These are phyloP conservation scores for Chelidonichthys spinosus DNA, from an alignment of 2,797 vertebrate genomes.

Conservation along the genomic window DNA sequence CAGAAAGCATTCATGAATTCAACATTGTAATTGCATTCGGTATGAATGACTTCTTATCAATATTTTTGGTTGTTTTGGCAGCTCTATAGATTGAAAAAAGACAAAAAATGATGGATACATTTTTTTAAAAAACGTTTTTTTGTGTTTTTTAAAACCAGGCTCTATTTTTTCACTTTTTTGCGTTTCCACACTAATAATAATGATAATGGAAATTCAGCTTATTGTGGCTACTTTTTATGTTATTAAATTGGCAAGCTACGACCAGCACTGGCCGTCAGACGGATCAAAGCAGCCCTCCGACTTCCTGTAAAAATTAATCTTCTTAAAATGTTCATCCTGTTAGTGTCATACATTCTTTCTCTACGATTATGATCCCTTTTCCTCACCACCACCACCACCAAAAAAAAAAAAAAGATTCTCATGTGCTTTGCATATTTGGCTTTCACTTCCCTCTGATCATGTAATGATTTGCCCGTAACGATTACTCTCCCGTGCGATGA, in stretches of 20 bases:
- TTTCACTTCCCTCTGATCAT: slow-evolving; percentile 53
- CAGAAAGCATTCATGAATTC: too few relatives aligned
- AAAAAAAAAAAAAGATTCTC: slow-evolving; percentile 22
- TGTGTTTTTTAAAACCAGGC: too few relatives aligned
- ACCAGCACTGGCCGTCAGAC: not conserved
- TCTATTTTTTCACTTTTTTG: too few relatives aligned
- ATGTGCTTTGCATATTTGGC: slow-evolving; percentile 58
- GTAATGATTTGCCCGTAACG: slow-evolving; percentile 76
- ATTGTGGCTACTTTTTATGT: too few relatives aligned
- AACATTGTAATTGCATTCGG: too few relatives aligned
- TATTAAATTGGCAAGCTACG: not conserved
- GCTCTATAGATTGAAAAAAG: too few relatives aligned
- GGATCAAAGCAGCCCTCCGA: not conserved
- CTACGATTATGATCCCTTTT: slow-evolving; percentile 26
- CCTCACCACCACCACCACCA: slow-evolving; percentile 14
- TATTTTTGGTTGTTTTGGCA: too few relatives aligned
- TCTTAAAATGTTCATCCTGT: slow-evolving; percentile 23
- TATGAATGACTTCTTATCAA: too few relatives aligned
- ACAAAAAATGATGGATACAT: too few relatives aligned
- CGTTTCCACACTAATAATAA: too few relatives aligned
- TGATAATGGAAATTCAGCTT: too few relatives aligned
- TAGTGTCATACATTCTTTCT: slow-evolving; percentile 26
- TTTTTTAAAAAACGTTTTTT: too few relatives aligned
- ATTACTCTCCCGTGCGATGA: slow-evolving; percentile 67
- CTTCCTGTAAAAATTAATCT: slow-evolving; percentile 12